phyloP scores from a whole-genome alignment of 2,888 invertebrate genomes.

The Scaptomyza polygonia region DNA sequence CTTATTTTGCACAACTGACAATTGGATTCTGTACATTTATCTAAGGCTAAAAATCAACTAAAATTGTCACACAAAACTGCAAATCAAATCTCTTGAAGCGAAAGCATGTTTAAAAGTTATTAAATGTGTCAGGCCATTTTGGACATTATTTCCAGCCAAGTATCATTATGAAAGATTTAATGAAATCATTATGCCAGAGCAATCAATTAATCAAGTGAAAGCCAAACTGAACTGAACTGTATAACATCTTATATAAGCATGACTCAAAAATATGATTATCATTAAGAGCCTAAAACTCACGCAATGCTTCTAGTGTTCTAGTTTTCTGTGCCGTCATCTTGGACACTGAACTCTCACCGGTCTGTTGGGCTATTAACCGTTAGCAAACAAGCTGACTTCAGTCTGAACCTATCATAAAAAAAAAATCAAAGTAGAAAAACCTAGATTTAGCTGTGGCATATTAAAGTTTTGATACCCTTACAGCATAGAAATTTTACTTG shows the following conservation, averaged over 20 bases:
- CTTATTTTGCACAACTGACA: background rate
- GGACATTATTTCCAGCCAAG: conserved; percentile 40
- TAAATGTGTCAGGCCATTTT: conserved; percentile 54
- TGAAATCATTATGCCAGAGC: conserved; percentile 57
- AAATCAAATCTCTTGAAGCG: conserved; percentile 69
- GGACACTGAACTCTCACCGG: conserved; percentile 39
- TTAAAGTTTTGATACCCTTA: background rate
- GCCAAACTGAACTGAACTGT: conserved; percentile 15
- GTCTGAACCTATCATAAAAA: conserved; percentile 9
- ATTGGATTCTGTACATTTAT: conserved; percentile 37
- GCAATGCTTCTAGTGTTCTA: conserved; percentile 35
- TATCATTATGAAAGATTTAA: conserved; percentile 71
- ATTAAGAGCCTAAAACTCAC: conserved; percentile 17
- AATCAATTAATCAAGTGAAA: conserved; percentile 53
- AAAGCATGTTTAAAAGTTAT: conserved; percentile 71
- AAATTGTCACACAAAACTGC: conserved; percentile 75
- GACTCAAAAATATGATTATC: conserved; percentile 7
- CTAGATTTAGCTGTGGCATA: background rate
- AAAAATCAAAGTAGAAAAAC: background rate
- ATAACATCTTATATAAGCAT: conserved; percentile 53
- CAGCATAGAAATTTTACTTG: too few species aligned
- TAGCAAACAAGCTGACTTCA: conserved; percentile 23
- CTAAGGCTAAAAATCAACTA: background rate
- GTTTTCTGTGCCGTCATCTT: conserved; percentile 35
- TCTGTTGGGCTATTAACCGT: conserved; percentile 29